Evolutionary conservation across 2,888 invertebrate genomes (phyloP).

Genomic region (Sialis fuliginosa): DNA sequence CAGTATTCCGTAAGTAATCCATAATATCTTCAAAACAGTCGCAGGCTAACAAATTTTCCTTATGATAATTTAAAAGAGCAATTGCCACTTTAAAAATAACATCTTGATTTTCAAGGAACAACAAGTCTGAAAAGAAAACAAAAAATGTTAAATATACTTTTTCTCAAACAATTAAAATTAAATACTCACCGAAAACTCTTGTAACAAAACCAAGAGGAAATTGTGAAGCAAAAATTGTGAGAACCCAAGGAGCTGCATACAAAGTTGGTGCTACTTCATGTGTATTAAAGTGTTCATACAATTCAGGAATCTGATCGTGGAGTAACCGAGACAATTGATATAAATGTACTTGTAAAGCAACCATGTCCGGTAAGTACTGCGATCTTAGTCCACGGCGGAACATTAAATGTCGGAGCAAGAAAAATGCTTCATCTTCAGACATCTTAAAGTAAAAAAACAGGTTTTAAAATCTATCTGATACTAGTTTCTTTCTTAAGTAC

Average conservation of each 20-base stretch:
- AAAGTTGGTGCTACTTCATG: slow-evolving; percentile 87
- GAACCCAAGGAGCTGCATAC: slow-evolving; percentile 93
- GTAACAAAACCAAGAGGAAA: slow-evolving; percentile 92
- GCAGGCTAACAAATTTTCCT: slow-evolving; percentile 64
- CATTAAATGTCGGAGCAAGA: slow-evolving; percentile 78
- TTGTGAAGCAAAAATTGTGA: slow-evolving; percentile 90
- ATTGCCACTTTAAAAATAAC: slow-evolving; percentile 81
- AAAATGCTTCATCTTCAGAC: slow-evolving; percentile 82
- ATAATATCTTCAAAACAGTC: slow-evolving; percentile 88
- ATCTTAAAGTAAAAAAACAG: slow-evolving; percentile 42
- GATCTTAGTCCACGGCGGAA: slow-evolving; percentile 71
- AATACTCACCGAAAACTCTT: slow-evolving; percentile 65
- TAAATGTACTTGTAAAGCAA: slow-evolving; percentile 69
- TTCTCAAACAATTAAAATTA: neutral
- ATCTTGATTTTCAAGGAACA: slow-evolving; percentile 80
- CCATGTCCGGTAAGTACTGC: slow-evolving; percentile 90
- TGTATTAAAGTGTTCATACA: slow-evolving; percentile 71
- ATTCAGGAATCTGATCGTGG: slow-evolving; percentile 69
- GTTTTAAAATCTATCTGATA: neutral
- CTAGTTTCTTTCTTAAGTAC: neutral
- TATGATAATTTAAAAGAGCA: slow-evolving; percentile 67
- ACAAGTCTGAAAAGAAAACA: slow-evolving; percentile 46
- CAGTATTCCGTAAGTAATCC: slow-evolving; percentile 70
- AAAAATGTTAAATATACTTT: neutral
- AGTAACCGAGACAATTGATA: slow-evolving; percentile 86